Evolutionary conservation across 2,888 invertebrate genomes (phyloP).

Genomic region (Ophion ellenae): DNA sequence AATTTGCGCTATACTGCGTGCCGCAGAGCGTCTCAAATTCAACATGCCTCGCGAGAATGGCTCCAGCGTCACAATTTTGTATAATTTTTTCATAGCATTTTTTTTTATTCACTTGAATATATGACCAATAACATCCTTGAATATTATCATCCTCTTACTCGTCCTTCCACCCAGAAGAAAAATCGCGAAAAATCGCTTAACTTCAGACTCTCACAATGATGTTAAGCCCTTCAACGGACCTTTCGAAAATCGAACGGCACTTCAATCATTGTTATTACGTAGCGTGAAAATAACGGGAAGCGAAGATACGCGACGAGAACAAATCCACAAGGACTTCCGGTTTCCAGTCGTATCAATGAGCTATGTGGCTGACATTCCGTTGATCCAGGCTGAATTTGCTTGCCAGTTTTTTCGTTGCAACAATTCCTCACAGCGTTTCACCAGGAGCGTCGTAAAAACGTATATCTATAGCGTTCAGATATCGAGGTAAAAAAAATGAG

Average conservation of each 20-base stretch:
- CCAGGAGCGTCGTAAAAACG: background rate
- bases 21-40: too few relatives aligned
- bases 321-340: background rate
- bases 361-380: background rate
- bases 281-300: background rate
- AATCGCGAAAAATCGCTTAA: too few relatives aligned
- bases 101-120: too few relatives aligned
- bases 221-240: background rate
- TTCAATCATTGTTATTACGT: background rate
- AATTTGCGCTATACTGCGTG: too few relatives aligned
- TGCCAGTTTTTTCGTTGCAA: background rate
- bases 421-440: background rate
- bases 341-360: background rate
- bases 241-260: background rate
- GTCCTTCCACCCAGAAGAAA: too few relatives aligned
- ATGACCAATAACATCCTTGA: too few relatives aligned
- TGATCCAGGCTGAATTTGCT: background rate
- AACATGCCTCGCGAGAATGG: too few relatives aligned
- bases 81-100: too few relatives aligned
- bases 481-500: constrained; percentile 24
- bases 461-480: constrained; percentile 5
- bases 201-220: too few relatives aligned
- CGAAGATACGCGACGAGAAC: background rate
- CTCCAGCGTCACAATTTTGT: too few relatives aligned
- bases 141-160: too few relatives aligned